Evolutionary conservation across 2,888 invertebrate species (phyloP), one percentile per base, ranked within the genome.

Genomic region (Mythimna ferrago): DNA sequence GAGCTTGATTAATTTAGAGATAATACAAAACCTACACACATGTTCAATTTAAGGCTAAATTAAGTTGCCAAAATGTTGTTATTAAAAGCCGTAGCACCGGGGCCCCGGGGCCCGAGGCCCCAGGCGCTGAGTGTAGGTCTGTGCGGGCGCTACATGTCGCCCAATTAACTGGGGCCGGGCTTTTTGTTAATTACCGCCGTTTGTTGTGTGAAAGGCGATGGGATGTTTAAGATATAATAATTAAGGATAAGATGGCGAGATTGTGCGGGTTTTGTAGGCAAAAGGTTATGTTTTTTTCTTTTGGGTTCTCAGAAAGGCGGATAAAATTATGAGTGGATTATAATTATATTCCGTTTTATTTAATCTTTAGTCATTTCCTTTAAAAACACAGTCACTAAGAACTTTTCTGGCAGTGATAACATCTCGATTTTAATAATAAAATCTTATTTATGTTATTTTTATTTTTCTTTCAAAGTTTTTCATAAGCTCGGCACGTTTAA

Each of bases 141-240:
- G 60, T 66, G 78, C 53, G 78, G 81, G 63, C 51, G 67, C 70
- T 81, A 83, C 85, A 83, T 72, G 75, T 73, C 64, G 73, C 81
- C 76, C 81, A 85, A 84, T 85, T 84, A 83, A 81, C 85, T 81
- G 71, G 56, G 66, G 73, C 53, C 72, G 32, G 63, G 80, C 78
- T 76, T 85, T 85, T 78, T 76, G 78, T 69, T 85, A 83, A 84
- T 84, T 85, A 83, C 77, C 56, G 58, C 71, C 75, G 82, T 84
- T 84, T 76, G 80, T 84, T 82, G 71, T 76, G 70, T 72, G 73
- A 78, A 76, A 78, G 71, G 51, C 78, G 71, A 81, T 74, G 76
- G 76, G 76, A 69, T 73, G 73, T 60, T 77, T 48, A 78, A 77
- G 66, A 77, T 73, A 73, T 81, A 69, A 72, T 77, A 71, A 80